Conservation (phyloP, 2,888 invertebrate species). For the Melinaea marsaeus region DNA sequence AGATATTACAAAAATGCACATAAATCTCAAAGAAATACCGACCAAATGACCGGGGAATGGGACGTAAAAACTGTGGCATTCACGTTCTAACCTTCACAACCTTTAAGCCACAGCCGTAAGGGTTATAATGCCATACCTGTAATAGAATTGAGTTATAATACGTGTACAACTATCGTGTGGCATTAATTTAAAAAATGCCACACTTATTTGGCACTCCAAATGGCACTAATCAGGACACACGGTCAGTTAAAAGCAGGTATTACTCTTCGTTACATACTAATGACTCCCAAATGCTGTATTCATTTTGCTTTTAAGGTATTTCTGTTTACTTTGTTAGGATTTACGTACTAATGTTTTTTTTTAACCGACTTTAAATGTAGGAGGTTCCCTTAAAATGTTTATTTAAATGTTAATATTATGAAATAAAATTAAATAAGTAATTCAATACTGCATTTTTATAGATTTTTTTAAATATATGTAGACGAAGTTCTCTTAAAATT, state of each 20-base stretch:
- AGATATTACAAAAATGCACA: slow-evolving; percentile 4
- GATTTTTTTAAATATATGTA: too few species aligned
- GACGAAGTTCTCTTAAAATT: too few species aligned
- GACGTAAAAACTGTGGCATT: not conserved
- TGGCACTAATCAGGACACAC: slow-evolving; percentile 40
- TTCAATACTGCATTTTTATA: too few species aligned
- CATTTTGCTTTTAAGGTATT: slow-evolving; percentile 3
- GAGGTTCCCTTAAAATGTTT: too few species aligned
- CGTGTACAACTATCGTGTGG: not conserved
- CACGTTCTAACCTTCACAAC: not conserved
- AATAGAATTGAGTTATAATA: too few species aligned
- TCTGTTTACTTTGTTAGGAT: not conserved
- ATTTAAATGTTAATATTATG: too few species aligned
- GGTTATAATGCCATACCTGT: not conserved
- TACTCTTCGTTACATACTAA: slow-evolving; percentile 35
- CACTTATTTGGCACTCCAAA: not conserved
- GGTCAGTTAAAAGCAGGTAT: slow-evolving; percentile 33
- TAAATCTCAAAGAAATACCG: slow-evolving; percentile 7
- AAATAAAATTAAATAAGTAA: too few species aligned
- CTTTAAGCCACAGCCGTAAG: not conserved
- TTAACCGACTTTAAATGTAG: too few species aligned
- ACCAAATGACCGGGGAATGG: slow-evolving; percentile 3
- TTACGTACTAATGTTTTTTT: not conserved
- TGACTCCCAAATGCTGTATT: slow-evolving; percentile 26
- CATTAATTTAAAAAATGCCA: slow-evolving; percentile 6